Evolutionary conservation across 2,113 vertebrate genomes (phyloP).

Genomic region (Scopus umbretta): DNA sequence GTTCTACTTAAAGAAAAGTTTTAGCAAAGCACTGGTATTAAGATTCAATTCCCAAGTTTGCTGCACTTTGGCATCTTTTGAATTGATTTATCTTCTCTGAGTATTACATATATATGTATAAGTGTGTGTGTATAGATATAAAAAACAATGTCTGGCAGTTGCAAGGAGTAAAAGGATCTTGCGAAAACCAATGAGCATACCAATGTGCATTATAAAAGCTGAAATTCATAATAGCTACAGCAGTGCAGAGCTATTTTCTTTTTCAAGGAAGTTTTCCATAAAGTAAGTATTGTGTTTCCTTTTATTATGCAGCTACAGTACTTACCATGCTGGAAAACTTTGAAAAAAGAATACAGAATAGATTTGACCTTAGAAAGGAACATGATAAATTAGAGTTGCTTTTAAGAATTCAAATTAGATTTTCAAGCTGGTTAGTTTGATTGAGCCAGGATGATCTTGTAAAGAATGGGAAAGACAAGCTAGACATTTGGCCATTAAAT

Average conservation of each 20-base stretch:
- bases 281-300: background rate
- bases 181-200: background rate
- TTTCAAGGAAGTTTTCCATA: background rate
- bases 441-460: background rate
- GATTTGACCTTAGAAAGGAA: slow-evolving; percentile 15
- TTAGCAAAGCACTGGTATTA: background rate
- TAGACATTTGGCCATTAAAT: background rate
- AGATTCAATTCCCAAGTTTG: background rate
- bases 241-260: background rate
- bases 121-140: background rate
- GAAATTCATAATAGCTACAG: background rate
- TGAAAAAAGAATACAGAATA: slow-evolving; percentile 9
- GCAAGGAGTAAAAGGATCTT: background rate
- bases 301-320: slow-evolving; percentile 34
- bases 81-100: background rate
- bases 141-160: background rate
- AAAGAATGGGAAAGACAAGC: background rate
- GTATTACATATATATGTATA: background rate
- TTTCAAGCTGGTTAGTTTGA: slow-evolving; percentile 10
- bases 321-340: background rate
- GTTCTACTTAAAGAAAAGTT: background rate
- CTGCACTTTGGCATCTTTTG: background rate
- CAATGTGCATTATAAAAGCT: background rate
- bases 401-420: slow-evolving; percentile 51
- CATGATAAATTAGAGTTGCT: slow-evolving; percentile 2